phyloP scores from a whole-genome alignment of 2,797 vertebrate species.

The Danio albolineatus region DNA sequence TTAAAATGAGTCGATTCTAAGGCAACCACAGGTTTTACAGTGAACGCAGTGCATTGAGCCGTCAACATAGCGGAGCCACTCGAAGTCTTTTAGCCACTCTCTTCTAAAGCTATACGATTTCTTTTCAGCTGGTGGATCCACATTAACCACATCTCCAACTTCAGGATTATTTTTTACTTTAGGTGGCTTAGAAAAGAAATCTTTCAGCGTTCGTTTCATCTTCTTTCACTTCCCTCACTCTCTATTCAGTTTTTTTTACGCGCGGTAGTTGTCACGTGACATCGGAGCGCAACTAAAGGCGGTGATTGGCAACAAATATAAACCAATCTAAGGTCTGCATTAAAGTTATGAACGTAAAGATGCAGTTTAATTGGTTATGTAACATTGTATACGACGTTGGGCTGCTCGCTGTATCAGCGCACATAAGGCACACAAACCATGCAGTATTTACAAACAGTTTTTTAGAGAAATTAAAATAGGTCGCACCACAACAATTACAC shows the following conservation, averaged over 20 bases:
- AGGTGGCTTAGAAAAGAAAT: constrained; percentile 22
- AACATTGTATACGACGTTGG: too few relatives aligned
- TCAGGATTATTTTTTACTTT: constrained; percentile 20
- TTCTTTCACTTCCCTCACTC: too few relatives aligned
- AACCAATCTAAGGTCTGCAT: too few relatives aligned
- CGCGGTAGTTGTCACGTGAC: constrained; percentile 30
- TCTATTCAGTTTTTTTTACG: too few relatives aligned
- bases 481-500: too few relatives aligned
- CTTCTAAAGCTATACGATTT: constrained; percentile 32
- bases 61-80: constrained; percentile 1
- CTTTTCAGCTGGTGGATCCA: constrained; percentile 26
- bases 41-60: background rate
- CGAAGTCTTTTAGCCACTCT: constrained; percentile 28
- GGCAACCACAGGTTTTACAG: background rate
- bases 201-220: constrained; percentile 22
- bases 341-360: too few relatives aligned
- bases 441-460: background rate
- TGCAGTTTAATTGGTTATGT: too few relatives aligned
- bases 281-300: too few relatives aligned
- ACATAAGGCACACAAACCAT: too few relatives aligned
- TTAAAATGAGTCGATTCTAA: constrained; percentile 7
- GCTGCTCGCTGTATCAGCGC: too few relatives aligned
- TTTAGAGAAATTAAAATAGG: background rate
- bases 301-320: too few relatives aligned
- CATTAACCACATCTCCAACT: constrained; percentile 25